Evolutionary conservation across 2,113 vertebrate species (phyloP).

Genomic region (Pandion haliaetus): DNA sequence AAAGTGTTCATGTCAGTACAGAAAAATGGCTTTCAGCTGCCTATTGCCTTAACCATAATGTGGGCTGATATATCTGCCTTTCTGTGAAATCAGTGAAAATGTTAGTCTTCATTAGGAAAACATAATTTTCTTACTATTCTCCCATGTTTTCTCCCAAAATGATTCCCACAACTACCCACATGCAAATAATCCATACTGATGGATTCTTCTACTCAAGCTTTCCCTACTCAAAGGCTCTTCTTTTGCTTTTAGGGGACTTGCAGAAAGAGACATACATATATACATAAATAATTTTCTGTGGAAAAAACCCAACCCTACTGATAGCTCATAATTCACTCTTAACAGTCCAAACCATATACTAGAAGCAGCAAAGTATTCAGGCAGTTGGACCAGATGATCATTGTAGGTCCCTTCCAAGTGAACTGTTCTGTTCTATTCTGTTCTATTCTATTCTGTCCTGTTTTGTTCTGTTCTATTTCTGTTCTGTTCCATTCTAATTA

Average conservation of each 20-base stretch:
- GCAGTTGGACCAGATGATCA: neutral
- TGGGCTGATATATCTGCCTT: neutral
- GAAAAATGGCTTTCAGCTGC: neutral
- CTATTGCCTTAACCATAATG: neutral
- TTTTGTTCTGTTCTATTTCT: neutral
- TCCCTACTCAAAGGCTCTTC: neutral
- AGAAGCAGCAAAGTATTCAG: neutral
- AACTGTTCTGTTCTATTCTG: neutral
- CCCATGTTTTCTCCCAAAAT: neutral
- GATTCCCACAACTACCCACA: neutral
- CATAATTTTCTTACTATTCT: neutral
- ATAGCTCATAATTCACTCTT: neutral
- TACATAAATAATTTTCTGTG: neutral
- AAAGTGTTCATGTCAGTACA: neutral
- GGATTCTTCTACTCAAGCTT: neutral
- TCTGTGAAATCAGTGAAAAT: neutral
- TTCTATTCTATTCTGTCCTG: neutral
- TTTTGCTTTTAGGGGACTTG: neutral
- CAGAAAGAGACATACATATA: neutral
- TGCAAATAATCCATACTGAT: neutral
- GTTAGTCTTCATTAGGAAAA: neutral
- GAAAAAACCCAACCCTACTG: rapidly evolving
- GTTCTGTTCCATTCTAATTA: neutral
- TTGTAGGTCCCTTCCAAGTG: neutral
- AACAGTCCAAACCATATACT: neutral